phyloP scores from a whole-genome alignment of 2,888 invertebrate genomes.

The Malacosoma neustria region DNA sequence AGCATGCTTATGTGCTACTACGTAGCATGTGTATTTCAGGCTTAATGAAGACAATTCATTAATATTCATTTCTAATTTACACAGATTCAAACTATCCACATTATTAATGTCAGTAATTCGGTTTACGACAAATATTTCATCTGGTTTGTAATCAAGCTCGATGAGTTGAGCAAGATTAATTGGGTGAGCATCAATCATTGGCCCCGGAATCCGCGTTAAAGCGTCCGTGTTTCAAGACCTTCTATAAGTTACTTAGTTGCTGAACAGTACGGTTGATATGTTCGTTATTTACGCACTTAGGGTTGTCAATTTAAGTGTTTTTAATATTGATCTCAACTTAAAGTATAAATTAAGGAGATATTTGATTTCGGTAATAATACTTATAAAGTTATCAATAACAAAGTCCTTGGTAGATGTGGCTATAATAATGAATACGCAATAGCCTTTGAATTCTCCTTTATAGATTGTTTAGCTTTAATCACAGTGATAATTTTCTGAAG shows the following conservation, averaged over 20 bases:
- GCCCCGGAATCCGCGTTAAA: conserved; percentile 28
- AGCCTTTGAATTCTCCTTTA: too few species aligned
- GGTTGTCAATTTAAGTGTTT: too few species aligned
- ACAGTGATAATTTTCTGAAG: too few species aligned
- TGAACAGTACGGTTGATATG: conserved; percentile 14
- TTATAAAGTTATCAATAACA: too few species aligned
- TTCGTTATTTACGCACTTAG: conserved; percentile 12
- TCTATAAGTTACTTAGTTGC: conserved; percentile 26
- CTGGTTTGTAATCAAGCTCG: conserved; percentile 41
- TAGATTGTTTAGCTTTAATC: too few species aligned
- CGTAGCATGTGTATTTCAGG: too few species aligned
- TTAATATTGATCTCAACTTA: too few species aligned
- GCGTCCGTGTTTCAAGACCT: conserved; percentile 32
- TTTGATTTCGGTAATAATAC: too few species aligned
- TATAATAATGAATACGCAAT: too few species aligned
- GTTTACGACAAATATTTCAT: conserved; percentile 26
- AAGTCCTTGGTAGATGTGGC: too few species aligned
- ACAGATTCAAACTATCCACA: neutral
- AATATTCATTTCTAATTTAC: neutral
- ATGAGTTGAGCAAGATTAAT: conserved; percentile 60
- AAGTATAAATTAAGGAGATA: too few species aligned
- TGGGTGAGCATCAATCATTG: conserved; percentile 65
- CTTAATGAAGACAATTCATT: neutral
- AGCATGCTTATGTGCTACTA: too few species aligned
- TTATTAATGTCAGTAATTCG: neutral